Evolutionary conservation across 2,888 invertebrate species (phyloP).

Genomic region (Lithosia quadra): DNA sequence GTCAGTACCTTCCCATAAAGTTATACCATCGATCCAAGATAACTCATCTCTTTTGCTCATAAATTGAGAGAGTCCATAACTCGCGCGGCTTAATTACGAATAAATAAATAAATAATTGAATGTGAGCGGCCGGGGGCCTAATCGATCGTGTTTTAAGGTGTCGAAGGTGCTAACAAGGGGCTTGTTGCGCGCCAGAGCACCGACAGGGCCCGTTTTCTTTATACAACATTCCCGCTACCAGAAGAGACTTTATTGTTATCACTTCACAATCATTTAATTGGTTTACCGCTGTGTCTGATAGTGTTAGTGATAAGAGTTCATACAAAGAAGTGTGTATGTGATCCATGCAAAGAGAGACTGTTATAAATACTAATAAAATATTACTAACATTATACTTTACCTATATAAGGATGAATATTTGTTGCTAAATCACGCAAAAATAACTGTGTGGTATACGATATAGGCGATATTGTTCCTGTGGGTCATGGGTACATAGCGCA

Average conservation of each 20-base stretch:
- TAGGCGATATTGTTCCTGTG: background rate
- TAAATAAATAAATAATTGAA: conserved; percentile 88
- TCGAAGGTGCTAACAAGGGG: conserved; percentile 84
- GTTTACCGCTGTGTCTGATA: conserved; percentile 16
- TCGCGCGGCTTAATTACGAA: conserved; percentile 86
- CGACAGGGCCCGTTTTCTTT: conserved; percentile 28
- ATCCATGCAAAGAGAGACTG: background rate
- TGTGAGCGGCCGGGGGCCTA: conserved; percentile 85
- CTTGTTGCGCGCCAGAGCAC: conserved; percentile 24
- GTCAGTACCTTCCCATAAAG: conserved; percentile 56
- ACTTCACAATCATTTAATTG: conserved; percentile 22
- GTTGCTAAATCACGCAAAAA: background rate
- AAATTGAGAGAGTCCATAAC: conserved; percentile 82
- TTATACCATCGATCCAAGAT: conserved; percentile 67
- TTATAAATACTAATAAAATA: background rate
- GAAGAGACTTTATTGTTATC: conserved; percentile 20
- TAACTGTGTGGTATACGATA: background rate
- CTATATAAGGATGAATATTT: background rate
- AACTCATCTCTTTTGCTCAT: conserved; percentile 75
- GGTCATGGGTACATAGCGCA: no score
- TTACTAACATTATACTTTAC: background rate
- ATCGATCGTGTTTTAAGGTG: conserved; percentile 77
- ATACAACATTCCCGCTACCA: conserved; percentile 49
- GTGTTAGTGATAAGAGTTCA: conserved; percentile 12
- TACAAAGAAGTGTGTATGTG: background rate